Base-by-base conservation (phyloP, 1,140 invertebrate species). In the Drosophila sulfurigaster region DNA sequence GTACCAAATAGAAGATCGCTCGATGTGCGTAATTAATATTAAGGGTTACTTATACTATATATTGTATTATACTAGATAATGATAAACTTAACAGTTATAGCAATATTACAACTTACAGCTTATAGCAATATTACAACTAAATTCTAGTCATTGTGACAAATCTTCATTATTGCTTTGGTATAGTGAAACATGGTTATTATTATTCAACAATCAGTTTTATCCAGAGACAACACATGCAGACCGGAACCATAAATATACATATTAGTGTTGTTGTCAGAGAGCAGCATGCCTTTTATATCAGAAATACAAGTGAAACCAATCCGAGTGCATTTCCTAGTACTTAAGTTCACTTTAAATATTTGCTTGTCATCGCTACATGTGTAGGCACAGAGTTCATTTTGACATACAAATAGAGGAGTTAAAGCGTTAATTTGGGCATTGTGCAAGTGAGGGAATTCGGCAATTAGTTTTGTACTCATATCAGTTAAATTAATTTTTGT, bases 381-480 rank as follows among this genome's bases (percentile, higher is more conserved):
- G 13, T 75, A 88, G 2, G 66, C 83, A 51, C 49, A 51, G 13
- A 87, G 3, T 43, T 67, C 1, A 2, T 2, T 11, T 38, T 57
- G 0, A n/a, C 13, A 13, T 32, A 45, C 64, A 15, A 70, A 20
- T 11, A 87, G 15, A 8, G 59, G 15, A 8, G 56, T 41, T 2
- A 87, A 62, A 0, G 77, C 83, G 73, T 80, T 88, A 0, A 87
- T 66, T 57, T 87, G 83, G 1, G 83, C 74, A 52, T 88, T 88
- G 59, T 87, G 83, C 5, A 78, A 28, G 2, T 38, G 25, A 7
- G 13, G 3, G 5, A 80, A 67, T 8, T 57, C 45, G 0, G n/a
- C 25, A 5, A 54, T 32, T 28, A 35, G 1, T 16, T 45, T 32
- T 16, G 74, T 46, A 5, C 0, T 51, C 45, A 75, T 66, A 6